Base-by-base conservation (phyloP, 2,888 invertebrate genomes). In the Torymus tubicola region DNA sequence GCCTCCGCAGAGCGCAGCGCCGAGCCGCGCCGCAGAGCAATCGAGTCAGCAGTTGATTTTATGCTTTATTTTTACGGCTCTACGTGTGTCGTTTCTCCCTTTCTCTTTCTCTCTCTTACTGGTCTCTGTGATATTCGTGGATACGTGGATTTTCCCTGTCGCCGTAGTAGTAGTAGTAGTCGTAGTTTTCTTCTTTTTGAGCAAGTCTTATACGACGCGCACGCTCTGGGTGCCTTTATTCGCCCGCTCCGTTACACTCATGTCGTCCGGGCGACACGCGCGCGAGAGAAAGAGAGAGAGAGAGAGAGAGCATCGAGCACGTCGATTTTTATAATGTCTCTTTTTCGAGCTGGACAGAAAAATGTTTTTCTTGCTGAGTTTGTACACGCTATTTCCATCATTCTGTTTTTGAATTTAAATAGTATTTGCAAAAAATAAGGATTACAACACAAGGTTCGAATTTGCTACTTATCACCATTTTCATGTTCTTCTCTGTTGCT, bases 21-120 rank as follows among this genome's bases (percentile, higher is more conserved):
- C 31, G 58, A 58, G 71, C 57, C 14, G 50, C 24, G 55, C 42
- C 67, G 63, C 58, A 78, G 81, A 80, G 84, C 86, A 83, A 88
- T 87, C 87, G 87, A 88, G 88, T 90, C 90, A 90, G 90, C 90
- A 88, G 87, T 87, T 86, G 88, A 89, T 86, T 88, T 89, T 88
- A 89, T 88, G 87, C 85, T 87, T 87, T 85, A 88, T 86, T 89
- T 90, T 90, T 89, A 90, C 84, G 86, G 84, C 82, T 82, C 76
- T 84, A 85, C 86, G 86, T 86, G 87, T 69, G 67, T 50, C 5
- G 63, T 63, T 18, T 77, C 69, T 75, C 60, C 60, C 57, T 80
- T 60, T 60, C 70, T 61, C 75, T 65, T 13, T 31, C 74, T 63
- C 58, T 55, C 53, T 50, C 55, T 24, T 14, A 2, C 21, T 50